Evolutionary conservation across 1,140 invertebrate genomes (phyloP).

Genomic region (Dinoponera quadriceps): DNA sequence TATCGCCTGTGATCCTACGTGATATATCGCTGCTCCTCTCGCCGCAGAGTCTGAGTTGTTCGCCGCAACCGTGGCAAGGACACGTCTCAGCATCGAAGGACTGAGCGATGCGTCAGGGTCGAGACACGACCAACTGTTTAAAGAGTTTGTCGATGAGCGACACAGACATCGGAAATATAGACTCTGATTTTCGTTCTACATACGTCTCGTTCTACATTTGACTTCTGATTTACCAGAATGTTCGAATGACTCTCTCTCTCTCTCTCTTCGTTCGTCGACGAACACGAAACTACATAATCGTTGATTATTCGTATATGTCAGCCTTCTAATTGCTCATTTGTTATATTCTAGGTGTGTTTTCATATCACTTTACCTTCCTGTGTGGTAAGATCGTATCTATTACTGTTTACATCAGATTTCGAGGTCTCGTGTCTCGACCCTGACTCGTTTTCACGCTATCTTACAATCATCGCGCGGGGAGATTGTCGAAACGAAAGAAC

Average conservation of each 20-base stretch:
- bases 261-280: background rate
- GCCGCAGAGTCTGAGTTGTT: constrained; percentile 23
- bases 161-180: constrained; percentile 18
- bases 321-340: background rate
- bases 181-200: constrained; percentile 9
- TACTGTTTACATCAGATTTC: constrained; percentile 4
- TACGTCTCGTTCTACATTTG: too few relatives aligned
- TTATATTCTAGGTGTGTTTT: background rate
- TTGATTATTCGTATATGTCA: background rate
- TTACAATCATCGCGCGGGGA: constrained; percentile 34
- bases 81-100: constrained; percentile 28
- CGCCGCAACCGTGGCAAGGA: constrained; percentile 19
- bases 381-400: background rate
- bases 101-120: background rate
- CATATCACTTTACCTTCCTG: background rate
- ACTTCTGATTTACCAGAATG: constrained; percentile 4
- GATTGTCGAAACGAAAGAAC: constrained; percentile 37
- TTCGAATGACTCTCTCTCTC: background rate
- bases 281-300: background rate
- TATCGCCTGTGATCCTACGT: constrained; percentile 40
- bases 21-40: constrained; percentile 44
- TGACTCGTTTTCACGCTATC: constrained; percentile 7
- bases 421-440: constrained; percentile 8
- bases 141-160: background rate
- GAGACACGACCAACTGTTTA: background rate